Evolutionary conservation across 2,888 invertebrate genomes (phyloP).

Genomic region (Lasiommata megera): DNA sequence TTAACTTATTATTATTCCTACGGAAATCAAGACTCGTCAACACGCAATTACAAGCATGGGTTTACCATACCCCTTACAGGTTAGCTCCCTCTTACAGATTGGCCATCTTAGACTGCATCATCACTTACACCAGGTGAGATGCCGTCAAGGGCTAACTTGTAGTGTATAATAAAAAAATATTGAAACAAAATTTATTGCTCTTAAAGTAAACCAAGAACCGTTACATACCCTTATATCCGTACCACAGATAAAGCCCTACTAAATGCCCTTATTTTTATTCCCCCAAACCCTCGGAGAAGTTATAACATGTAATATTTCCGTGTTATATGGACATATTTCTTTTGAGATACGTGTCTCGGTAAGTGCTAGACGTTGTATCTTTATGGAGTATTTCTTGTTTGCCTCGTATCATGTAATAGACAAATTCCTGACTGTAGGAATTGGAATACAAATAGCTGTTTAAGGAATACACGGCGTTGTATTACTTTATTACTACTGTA

Average conservation of each 20-base stretch:
- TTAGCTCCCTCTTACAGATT: too few relatives aligned
- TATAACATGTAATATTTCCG: conserved; percentile 23
- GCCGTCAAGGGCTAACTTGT: too few relatives aligned
- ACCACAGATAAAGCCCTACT: conserved; percentile 12
- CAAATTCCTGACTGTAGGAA: not conserved
- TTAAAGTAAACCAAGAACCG: not conserved
- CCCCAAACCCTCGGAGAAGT: conserved; percentile 15
- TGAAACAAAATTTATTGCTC: not conserved
- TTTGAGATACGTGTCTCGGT: conserved; percentile 17
- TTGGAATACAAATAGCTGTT: not conserved
- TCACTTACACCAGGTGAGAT: too few relatives aligned
- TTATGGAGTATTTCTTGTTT: not conserved
- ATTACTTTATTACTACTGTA: too few relatives aligned
- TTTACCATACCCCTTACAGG: too few relatives aligned
- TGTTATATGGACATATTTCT: conserved; percentile 20
- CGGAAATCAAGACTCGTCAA: too few relatives aligned
- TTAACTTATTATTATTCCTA: too few relatives aligned
- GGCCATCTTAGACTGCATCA: too few relatives aligned
- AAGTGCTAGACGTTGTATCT: not conserved
- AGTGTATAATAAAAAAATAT: too few relatives aligned
- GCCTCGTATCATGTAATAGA: not conserved
- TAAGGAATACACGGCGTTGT: not conserved
- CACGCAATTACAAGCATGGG: too few relatives aligned
- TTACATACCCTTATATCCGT: conserved; percentile 1
- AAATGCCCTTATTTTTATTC: conserved; percentile 23